Percentiles rank a stretch among this genome's conserved stretches.
phyloP scores from a whole-genome alignment of 1,140 invertebrate species.

The Trissolcus basalis region DNA sequence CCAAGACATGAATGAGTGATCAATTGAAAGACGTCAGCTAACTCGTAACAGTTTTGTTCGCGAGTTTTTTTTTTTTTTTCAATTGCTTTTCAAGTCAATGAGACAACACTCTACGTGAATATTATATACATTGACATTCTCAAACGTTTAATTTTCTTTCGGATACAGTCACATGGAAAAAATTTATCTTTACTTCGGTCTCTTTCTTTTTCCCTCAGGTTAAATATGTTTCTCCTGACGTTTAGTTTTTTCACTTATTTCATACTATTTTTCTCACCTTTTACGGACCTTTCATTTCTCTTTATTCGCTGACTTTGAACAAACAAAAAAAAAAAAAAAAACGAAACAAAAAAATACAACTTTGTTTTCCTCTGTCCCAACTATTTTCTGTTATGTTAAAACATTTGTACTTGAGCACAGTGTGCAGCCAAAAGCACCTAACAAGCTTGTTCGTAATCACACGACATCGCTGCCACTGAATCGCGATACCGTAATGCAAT shows the following conservation, averaged over 20 bases:
- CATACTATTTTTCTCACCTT: no score
- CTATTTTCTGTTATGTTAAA: constrained; percentile 29
- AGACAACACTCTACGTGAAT: constrained; percentile 33
- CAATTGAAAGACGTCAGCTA: constrained; percentile 9
- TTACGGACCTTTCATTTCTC: no score
- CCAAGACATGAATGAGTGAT: constrained; percentile 4
- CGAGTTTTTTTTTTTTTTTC: constrained; percentile 26
- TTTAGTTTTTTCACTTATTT: no score
- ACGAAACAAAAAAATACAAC: no score
- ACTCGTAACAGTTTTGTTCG: constrained; percentile 9
- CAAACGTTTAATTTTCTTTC: no score
- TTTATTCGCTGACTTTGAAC: no score
- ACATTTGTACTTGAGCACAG: constrained; percentile 60
- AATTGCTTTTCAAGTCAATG: constrained; percentile 51
- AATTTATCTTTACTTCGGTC: no score
- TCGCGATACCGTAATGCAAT: constrained; percentile 34
- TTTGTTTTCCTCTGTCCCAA: constrained; percentile 4
- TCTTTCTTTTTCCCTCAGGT: no score
- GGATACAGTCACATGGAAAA: no score
- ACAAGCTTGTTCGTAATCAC: constrained; percentile 57
- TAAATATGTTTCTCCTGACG: no score
- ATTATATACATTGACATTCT: no score
- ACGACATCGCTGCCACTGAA: constrained; percentile 50
- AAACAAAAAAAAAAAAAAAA: no score
- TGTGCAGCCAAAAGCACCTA: constrained; percentile 66